Evolutionary conservation across 1,140 invertebrate genomes (phyloP).

Genomic region (Scaptomyza montana): DNA sequence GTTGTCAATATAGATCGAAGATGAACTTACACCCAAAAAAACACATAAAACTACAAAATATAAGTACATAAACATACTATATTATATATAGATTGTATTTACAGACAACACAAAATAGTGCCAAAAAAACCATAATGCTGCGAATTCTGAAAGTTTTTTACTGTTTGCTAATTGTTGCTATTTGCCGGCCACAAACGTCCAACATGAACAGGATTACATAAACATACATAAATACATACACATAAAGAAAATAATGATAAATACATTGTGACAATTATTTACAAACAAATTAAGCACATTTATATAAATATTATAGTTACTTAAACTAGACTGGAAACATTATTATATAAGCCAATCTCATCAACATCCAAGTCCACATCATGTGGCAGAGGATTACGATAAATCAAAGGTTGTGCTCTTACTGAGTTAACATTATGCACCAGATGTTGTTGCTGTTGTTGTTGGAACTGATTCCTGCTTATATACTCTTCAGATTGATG

Average conservation of each 20-base stretch:
- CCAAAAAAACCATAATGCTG: conserved; percentile 38
- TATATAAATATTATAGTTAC: conserved; percentile 13
- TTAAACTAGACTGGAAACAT: conserved; percentile 70
- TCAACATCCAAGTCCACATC: conserved; percentile 51
- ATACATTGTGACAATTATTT: conserved; percentile 65
- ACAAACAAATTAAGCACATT: conserved; percentile 34
- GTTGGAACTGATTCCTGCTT: neutral
- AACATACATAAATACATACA: conserved; percentile 4
- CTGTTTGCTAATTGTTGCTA: conserved; percentile 3
- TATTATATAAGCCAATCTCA: conserved; percentile 66
- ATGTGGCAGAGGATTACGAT: conserved; percentile 19
- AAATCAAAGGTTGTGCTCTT: conserved; percentile 17
- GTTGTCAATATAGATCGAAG: conserved; percentile 28
- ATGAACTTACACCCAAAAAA: neutral
- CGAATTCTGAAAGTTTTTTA: conserved; percentile 14
- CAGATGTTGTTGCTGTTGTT: conserved; percentile 9
- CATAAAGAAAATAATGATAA: conserved; percentile 54
- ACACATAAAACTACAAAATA: conserved; percentile 4
- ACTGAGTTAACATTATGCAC: conserved; percentile 10
- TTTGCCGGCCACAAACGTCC: conserved; percentile 15
- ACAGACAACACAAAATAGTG: conserved; percentile 38
- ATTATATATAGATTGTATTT: conserved; percentile 13
- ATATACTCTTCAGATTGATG: conserved; percentile 4
- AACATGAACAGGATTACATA: conserved; percentile 26
- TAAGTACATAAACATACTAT: conserved; percentile 19